Evolutionary conservation across 2,888 invertebrate genomes (phyloP).

Genomic region (Aporophyla lueneburgensis): DNA sequence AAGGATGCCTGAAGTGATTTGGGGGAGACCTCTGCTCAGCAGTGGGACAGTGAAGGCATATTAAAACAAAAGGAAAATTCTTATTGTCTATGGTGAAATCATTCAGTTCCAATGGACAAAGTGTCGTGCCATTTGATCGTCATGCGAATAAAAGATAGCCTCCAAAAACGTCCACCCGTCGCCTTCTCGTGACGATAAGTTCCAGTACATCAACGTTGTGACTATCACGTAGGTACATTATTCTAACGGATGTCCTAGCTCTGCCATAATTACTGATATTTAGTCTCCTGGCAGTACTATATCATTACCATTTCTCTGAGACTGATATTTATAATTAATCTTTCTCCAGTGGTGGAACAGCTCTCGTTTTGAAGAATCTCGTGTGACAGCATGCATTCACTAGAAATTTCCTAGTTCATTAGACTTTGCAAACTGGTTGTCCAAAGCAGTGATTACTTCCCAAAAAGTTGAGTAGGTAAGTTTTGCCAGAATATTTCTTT

Average conservation of each 20-base stretch:
- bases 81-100: no score
- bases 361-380: conserved; percentile 31
- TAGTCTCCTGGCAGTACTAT: background rate
- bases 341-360: conserved; percentile 32
- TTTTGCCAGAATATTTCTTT: background rate
- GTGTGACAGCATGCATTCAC: background rate
- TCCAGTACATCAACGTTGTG: background rate
- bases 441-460: background rate
- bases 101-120: background rate
- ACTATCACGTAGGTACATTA: background rate
- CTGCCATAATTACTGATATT: conserved; percentile 21
- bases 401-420: conserved; percentile 40
- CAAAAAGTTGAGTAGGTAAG: background rate
- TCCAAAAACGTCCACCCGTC: background rate
- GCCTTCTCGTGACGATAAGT: no score
- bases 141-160: background rate
- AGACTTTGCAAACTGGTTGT: background rate
- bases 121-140: background rate
- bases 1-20: no score
- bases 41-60: no score
- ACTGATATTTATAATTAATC: conserved; percentile 46
- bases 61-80: no score
- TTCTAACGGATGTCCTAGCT: conserved; percentile 28
- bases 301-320: conserved; percentile 47
- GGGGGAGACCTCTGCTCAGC: no score